Evolutionary conservation across 2,888 invertebrate genomes (phyloP).

Genomic region (Brenthis hecate): DNA sequence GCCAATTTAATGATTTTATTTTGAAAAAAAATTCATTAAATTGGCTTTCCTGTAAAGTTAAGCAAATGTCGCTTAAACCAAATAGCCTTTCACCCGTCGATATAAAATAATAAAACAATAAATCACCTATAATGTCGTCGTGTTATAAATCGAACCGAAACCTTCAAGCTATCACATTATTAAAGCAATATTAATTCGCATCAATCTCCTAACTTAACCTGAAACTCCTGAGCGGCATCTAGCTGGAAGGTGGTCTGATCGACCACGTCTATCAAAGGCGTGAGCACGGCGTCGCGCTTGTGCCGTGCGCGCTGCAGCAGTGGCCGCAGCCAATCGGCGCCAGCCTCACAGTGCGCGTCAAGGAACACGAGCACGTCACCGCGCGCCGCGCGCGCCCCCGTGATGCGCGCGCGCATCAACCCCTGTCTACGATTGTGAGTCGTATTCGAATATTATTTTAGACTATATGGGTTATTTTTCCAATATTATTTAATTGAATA

Average conservation of each 20-base stretch:
- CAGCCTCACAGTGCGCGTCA: conserved; percentile 95
- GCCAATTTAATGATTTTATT: too few species aligned
- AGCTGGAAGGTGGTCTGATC: conserved; percentile 87
- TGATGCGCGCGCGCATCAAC: conserved; percentile 92
- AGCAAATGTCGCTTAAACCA: too few species aligned
- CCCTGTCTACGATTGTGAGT: conserved; percentile 83
- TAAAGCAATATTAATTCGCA: background rate
- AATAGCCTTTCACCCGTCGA: too few species aligned
- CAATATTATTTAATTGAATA: too few species aligned
- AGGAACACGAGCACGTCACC: conserved; percentile 93
- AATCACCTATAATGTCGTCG: too few species aligned
- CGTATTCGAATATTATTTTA: background rate
- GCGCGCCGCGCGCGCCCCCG: conserved; percentile 90
- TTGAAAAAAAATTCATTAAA: too few species aligned
- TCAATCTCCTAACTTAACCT: conserved; percentile 51
- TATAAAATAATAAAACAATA: too few species aligned
- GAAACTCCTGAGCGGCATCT: conserved; percentile 58
- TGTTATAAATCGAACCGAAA: too few species aligned
- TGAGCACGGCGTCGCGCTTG: conserved; percentile 90
- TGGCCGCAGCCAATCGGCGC: conserved; percentile 92
- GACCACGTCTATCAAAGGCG: conserved; percentile 97
- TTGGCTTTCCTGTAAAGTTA: too few species aligned
- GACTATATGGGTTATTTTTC: background rate
- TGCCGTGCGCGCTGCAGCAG: conserved; percentile 83
- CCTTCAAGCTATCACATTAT: background rate